These are phyloP conservation scores for Aproaerema taeniolella DNA, from an alignment of 2,888 invertebrate genomes.

Conservation along the genomic window DNA sequence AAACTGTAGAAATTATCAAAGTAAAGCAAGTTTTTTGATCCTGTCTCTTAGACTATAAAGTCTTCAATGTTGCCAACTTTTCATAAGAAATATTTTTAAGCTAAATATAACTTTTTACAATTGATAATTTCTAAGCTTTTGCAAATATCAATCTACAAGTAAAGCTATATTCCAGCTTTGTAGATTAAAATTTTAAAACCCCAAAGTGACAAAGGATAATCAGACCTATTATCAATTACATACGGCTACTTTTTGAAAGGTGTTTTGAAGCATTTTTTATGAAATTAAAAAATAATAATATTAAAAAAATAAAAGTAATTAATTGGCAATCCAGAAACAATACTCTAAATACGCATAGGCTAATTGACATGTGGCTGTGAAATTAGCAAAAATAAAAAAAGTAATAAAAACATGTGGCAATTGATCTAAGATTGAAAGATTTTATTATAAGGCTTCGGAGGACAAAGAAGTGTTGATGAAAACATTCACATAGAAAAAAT, in stretches of 20 bases:
- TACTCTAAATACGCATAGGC: slow-evolving; percentile 76
- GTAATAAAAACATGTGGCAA: slow-evolving; percentile 57
- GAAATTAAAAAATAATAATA: slow-evolving; percentile 41
- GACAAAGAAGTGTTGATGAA: slow-evolving; percentile 34
- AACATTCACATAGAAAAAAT: background rate
- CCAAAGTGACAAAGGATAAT: slow-evolving; percentile 61
- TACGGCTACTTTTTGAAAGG: slow-evolving; percentile 74
- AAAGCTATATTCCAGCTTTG: slow-evolving; percentile 41
- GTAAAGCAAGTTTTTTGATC: background rate
- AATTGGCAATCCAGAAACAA: slow-evolving; percentile 76
- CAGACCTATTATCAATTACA: slow-evolving; percentile 67
- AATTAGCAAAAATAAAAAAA: slow-evolving; percentile 72
- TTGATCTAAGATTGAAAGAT: slow-evolving; percentile 60
- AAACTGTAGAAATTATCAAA: slow-evolving; percentile 30
- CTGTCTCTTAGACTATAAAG: slow-evolving; percentile 9
- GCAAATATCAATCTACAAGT: too few species aligned
- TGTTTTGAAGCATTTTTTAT: slow-evolving; percentile 75
- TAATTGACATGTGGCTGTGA: slow-evolving; percentile 78
- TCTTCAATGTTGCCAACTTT: slow-evolving; percentile 9
- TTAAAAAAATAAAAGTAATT: slow-evolving; percentile 49
- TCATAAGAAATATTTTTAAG: slow-evolving; percentile 7
- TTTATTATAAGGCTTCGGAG: slow-evolving; percentile 51
- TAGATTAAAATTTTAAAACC: slow-evolving; percentile 49
- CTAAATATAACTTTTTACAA: background rate
- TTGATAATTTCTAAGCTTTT: slow-evolving; percentile 9